Percentiles rank a stretch among this genome's conserved stretches.
Conservation (phyloP, 2,113 vertebrate genomes). For the Dendrocopos noguchii region DNA sequence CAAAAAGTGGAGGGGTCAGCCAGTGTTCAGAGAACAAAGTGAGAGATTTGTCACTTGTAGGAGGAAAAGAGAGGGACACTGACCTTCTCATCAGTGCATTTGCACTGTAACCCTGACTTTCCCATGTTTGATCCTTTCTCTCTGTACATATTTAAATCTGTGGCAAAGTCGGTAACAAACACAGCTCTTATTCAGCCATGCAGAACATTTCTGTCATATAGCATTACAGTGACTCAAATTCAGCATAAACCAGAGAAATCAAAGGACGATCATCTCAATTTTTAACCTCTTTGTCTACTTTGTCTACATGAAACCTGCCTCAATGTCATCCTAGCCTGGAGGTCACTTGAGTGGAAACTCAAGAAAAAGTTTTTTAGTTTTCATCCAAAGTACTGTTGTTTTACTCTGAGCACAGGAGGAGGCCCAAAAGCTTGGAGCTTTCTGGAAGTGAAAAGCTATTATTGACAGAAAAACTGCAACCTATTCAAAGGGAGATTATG, state of each 20-base stretch:
- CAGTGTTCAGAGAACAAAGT: conserved; percentile 42
- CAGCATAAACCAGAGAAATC: neutral
- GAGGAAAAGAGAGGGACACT: neutral
- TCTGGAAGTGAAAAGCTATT: neutral
- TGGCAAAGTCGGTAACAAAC: conserved; percentile 5
- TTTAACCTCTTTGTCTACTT: neutral
- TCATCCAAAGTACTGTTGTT: neutral
- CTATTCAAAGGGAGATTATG: neutral
- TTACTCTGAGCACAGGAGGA: neutral
- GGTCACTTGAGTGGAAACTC: neutral
- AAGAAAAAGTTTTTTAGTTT: neutral
- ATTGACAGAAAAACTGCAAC: neutral
- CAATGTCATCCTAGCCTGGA: neutral
- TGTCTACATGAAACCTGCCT: neutral
- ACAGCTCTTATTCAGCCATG: neutral
- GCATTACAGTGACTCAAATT: neutral
- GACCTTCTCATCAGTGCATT: neutral
- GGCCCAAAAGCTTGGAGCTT: neutral
- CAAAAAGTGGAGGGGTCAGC: conserved; percentile 21
- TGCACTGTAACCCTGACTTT: conserved; percentile 33
- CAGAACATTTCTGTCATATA: neutral
- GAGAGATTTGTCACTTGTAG: conserved; percentile 10
- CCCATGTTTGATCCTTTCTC: conserved; percentile 49
- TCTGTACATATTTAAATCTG: neutral
- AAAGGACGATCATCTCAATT: neutral